Base-by-base conservation (phyloP, 2,888 invertebrate species). In the Drosophila maculinotata region DNA sequence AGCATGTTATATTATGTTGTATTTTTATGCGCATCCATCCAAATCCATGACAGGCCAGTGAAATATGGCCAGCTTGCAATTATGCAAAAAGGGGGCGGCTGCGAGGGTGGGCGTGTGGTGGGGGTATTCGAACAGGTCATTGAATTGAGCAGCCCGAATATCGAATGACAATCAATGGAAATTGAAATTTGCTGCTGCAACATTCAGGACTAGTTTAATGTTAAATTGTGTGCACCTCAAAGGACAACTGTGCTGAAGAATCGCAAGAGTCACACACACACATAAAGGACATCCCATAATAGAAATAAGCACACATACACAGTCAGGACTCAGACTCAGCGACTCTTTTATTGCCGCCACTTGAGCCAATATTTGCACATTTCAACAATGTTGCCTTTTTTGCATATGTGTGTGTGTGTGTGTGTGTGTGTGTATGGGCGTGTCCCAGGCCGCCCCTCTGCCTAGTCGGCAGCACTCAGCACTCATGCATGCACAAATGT, bases 331-430 rank as follows among this genome's bases (percentile, higher is more conserved):
- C 33, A 31, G 23, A 49, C 39, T 31, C 28, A 41, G 72, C 44
- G 80, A 83, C 79, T 81, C 70, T 80, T 83, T 83, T 83, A 83
- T 86, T 83, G 84, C 86, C 69, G 78, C 78, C 74, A 79, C 82
- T 82, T 80, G 79, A 68, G 85, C 80, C 83, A 85, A 85, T 85
- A 85, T 85, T 85, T 87, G 87, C 83, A 65, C 85, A 85, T 85
- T 84, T 84, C 80, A 68, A 82, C 83, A 86, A 81, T 83, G 84
- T 86, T 72, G 75, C 85, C 79, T 52, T 63, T 73, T 48, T 69
- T 68, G 60, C 69, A 67, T 71, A 52, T 15, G 44, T 47, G 33
- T 47, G n/a, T 25, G 26, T 48, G 35, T 62, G 39, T 48, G 39
- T 28, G 42, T 28, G 17, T 63, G 28, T 38, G 26, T 58, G 28